Conservation (phyloP, 2,888 invertebrate species). For the Oscheius myriophilus region DNA sequence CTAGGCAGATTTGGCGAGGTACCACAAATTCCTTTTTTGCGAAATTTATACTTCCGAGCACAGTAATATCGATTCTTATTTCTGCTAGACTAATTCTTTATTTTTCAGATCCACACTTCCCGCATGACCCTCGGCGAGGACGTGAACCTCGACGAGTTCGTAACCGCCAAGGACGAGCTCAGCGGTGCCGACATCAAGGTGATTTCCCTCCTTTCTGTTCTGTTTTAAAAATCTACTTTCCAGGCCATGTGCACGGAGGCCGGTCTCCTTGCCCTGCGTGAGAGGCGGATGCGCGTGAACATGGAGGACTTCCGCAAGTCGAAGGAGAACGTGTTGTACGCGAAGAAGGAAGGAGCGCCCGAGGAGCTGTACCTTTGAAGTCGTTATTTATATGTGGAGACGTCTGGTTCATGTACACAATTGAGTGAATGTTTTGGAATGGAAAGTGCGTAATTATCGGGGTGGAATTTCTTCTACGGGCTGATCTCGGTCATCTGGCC, state of each 20-base stretch:
- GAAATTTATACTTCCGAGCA: too few relatives aligned
- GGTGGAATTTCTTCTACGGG: too few relatives aligned
- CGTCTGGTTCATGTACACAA: too few relatives aligned
- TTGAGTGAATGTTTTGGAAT: too few relatives aligned
- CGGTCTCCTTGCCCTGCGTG: conserved; percentile 94
- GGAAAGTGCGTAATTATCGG: too few relatives aligned
- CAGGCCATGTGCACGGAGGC: conserved; percentile 99
- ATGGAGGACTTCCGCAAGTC: conserved; percentile 99
- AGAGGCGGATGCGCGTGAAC: conserved; percentile 98
- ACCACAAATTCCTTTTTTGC: too few relatives aligned
- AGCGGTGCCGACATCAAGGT: conserved; percentile 81
- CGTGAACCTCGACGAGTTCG: conserved; percentile 94
- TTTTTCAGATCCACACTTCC: conserved; percentile 86
- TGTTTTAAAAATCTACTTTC: conserved; percentile 57
- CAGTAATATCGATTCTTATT: too few relatives aligned
- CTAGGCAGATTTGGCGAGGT: too few relatives aligned
- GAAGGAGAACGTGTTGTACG: conserved; percentile 96
- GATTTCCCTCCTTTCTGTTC: background rate
- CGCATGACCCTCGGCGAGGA: conserved; percentile 96
- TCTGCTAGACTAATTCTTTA: too few relatives aligned
- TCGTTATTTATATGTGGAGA: background rate
- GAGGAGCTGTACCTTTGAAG: conserved; percentile 92
- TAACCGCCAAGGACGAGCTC: conserved; percentile 99
- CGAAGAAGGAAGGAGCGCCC: conserved; percentile 98
- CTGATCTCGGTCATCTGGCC: too few relatives aligned